phyloP scores from a whole-genome alignment of 2,797 vertebrate species.

The Cossypha caffra region DNA sequence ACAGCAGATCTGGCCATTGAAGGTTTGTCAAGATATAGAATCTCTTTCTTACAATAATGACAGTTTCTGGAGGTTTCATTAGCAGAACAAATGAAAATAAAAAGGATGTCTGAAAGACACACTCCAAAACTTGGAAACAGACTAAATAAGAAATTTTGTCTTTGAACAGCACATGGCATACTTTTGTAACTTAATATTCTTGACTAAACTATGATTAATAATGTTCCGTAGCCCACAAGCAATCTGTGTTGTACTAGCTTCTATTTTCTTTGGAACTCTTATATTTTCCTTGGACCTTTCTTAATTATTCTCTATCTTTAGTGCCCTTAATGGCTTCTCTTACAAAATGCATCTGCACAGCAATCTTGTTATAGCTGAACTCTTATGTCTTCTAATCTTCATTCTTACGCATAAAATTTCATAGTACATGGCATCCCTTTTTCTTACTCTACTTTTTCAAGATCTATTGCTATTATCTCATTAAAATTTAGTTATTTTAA shows the following conservation, averaged over 20 bases:
- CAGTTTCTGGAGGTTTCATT: neutral
- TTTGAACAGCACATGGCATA: neutral
- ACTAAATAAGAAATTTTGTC: neutral
- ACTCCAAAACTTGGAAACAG: neutral
- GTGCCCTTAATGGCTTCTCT: neutral
- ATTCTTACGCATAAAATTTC: neutral
- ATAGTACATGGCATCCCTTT: neutral
- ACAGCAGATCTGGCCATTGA: constrained; percentile 91
- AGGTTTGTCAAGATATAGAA: constrained; percentile 84
- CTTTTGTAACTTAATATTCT: neutral
- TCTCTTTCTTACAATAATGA: neutral
- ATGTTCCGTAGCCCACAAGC: neutral
- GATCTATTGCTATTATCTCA: neutral
- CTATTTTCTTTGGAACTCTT: neutral
- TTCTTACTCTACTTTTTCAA: neutral
- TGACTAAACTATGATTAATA: neutral
- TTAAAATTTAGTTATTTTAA: neutral
- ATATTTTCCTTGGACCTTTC: neutral
- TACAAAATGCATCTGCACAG: neutral
- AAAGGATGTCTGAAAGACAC: neutral
- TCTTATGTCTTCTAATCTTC: neutral
- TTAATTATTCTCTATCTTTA: constrained; percentile 7
- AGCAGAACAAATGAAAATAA: neutral
- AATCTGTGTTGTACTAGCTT: neutral
- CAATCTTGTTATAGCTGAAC: neutral